Conservation (phyloP, 2,888 invertebrate species). For the Trissolcus brochymenae region DNA sequence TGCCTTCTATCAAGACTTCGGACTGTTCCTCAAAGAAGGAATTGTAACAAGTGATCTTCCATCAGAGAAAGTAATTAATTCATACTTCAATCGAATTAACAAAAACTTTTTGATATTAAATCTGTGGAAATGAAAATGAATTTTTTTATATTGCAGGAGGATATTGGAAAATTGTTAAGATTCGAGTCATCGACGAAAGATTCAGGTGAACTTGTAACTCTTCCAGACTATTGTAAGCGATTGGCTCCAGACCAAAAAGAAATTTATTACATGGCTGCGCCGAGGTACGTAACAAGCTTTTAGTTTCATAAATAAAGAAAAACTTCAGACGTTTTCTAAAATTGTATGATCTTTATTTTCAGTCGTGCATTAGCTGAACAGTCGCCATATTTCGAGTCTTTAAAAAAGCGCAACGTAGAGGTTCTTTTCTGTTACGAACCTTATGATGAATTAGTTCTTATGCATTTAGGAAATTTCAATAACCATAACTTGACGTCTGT, state of each 20-base stretch:
- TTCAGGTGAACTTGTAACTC: slow-evolving; percentile 83
- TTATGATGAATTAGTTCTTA: slow-evolving; percentile 96
- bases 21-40: slow-evolving; percentile 95
- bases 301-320: slow-evolving; percentile 6
- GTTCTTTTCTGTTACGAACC: slow-evolving; percentile 97
- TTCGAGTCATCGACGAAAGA: slow-evolving; percentile 93
- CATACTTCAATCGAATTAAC: slow-evolving; percentile 12
- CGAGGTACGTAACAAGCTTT: slow-evolving; percentile 80
- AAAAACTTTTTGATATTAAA: neutral
- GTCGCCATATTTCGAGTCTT: slow-evolving; percentile 95
- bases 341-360: slow-evolving; percentile 28
- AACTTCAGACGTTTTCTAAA: neutral
- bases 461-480: slow-evolving; percentile 91
- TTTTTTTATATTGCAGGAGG: slow-evolving; percentile 81
- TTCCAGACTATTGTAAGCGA: slow-evolving; percentile 87
- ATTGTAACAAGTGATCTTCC: slow-evolving; percentile 90
- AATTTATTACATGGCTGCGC: slow-evolving; percentile 95
- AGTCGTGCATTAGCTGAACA: slow-evolving; percentile 94
- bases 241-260: slow-evolving; percentile 89
- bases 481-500: slow-evolving; percentile 88
- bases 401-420: slow-evolving; percentile 91
- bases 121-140: neutral
- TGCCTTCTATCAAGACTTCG: slow-evolving; percentile 94
- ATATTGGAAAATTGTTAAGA: slow-evolving; percentile 90
- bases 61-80: slow-evolving; percentile 83